These are phyloP conservation scores for Caenorhabditis brenneri DNA, from an alignment of 1,140 invertebrate species.

Conservation along the genomic window DNA sequence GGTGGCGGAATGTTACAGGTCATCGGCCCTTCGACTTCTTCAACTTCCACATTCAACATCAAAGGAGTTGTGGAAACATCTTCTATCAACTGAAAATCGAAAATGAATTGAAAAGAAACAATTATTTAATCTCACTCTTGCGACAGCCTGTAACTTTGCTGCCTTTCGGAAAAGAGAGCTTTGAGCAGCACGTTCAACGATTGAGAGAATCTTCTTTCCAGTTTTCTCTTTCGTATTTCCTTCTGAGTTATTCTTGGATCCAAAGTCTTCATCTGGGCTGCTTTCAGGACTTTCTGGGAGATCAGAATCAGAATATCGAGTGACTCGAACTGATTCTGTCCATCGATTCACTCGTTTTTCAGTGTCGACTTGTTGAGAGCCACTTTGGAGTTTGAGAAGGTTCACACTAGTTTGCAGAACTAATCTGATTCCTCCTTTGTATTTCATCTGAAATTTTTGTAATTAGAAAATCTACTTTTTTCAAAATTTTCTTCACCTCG, in stretches of 20 bases:
- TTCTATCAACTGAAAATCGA: constrained; percentile 67
- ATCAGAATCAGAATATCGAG: constrained; percentile 67
- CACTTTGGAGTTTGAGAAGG: constrained; percentile 80
- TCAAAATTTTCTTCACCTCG: constrained; percentile 76
- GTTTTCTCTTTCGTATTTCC: constrained; percentile 47
- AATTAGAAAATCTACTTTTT: constrained; percentile 67
- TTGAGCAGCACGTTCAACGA: constrained; percentile 87
- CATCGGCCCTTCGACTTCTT: constrained; percentile 81
- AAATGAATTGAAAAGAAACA: neutral
- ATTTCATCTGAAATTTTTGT: constrained; percentile 87
- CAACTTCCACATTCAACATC: constrained; percentile 84
- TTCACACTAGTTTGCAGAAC: constrained; percentile 94
- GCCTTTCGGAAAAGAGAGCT: constrained; percentile 87
- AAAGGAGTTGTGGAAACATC: constrained; percentile 87
- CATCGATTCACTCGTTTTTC: constrained; percentile 45
- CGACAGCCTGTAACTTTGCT: constrained; percentile 74
- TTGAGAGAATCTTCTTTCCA: constrained; percentile 68
- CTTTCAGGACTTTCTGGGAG: constrained; percentile 68
- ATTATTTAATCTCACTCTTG: constrained; percentile 59
- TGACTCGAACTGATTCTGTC: constrained; percentile 43
- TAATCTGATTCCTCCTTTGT: constrained; percentile 85
- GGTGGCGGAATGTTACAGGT: constrained; percentile 91
- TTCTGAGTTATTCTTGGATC: constrained; percentile 60
- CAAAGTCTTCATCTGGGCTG: constrained; percentile 68
- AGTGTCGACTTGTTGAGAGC: constrained; percentile 20